Evolutionary conservation across 2,888 invertebrate genomes (phyloP).

Genomic region (Lycocerus yunnanus): DNA sequence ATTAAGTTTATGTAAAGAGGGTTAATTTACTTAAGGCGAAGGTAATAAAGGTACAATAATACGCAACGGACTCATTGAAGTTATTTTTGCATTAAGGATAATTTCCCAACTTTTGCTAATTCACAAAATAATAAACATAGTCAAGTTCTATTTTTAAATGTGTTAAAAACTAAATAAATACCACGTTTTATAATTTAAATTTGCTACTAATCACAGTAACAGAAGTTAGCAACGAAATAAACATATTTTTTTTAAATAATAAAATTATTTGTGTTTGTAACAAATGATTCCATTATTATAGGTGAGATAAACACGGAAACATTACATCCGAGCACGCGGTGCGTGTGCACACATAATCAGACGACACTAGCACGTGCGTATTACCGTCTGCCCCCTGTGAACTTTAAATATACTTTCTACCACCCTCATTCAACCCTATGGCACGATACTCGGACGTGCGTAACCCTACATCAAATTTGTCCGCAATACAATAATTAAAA

Average conservation of each 20-base stretch:
- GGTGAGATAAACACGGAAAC: conserved; percentile 29
- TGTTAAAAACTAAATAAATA: background rate
- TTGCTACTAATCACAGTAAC: background rate
- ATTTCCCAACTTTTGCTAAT: background rate
- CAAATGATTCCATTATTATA: conserved; percentile 29
- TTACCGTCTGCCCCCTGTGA: conserved; percentile 15
- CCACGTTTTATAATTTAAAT: background rate
- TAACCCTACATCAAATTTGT: conserved; percentile 6
- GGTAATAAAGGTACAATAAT: conserved; percentile 1
- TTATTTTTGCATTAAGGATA: background rate
- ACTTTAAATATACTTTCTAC: conserved; percentile 23
- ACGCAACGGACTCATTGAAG: background rate
- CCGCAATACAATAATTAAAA: background rate
- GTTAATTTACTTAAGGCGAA: conserved; percentile 1
- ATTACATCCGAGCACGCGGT: conserved; percentile 25
- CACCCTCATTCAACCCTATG: conserved; percentile 15
- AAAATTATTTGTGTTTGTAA: conserved; percentile 25
- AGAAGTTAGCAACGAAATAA: background rate
- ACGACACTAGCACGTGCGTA: conserved; percentile 18
- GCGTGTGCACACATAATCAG: conserved; percentile 29
- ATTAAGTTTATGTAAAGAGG: background rate
- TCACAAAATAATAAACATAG: background rate
- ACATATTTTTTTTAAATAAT: conserved; percentile 16
- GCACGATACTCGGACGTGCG: conserved; percentile 7
- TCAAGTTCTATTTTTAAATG: background rate